These are phyloP conservation scores for Cheumatopsyche charites DNA, from an alignment of 1,140 invertebrate species.

Conservation along the genomic window DNA sequence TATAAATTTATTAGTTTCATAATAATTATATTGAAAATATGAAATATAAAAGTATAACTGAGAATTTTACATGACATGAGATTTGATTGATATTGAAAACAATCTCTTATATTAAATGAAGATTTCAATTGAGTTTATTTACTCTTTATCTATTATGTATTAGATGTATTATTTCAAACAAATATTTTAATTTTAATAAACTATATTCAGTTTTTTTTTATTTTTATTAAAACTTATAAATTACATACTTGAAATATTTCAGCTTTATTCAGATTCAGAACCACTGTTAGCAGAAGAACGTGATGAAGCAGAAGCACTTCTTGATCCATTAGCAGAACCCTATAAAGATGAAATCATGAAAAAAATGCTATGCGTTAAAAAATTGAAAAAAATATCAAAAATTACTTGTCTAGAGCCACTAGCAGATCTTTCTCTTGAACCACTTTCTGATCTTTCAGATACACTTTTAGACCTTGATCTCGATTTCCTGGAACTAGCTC, in stretches of 20 bases:
- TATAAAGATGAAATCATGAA: neutral
- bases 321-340: constrained; percentile 29
- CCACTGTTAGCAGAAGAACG: constrained; percentile 43
- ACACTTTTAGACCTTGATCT: constrained; percentile 53
- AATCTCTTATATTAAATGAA: too few relatives aligned
- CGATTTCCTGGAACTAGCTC: constrained; percentile 47
- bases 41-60: too few relatives aligned
- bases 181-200: too few relatives aligned
- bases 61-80: too few relatives aligned
- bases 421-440: constrained; percentile 53
- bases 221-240: neutral
- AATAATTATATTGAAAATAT: too few relatives aligned
- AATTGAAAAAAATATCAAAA: neutral
- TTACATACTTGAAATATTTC: neutral
- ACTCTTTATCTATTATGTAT: neutral
- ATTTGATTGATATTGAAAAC: too few relatives aligned
- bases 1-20: too few relatives aligned
- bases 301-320: constrained; percentile 46
- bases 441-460: constrained; percentile 55
- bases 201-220: neutral
- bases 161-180: neutral
- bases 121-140: too few relatives aligned
- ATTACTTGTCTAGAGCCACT: constrained; percentile 57
- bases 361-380: neutral
- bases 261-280: constrained; percentile 43